These are phyloP conservation scores for Hirtodrosophila confusa DNA, from an alignment of 2,888 invertebrate species.

Conservation along the genomic window DNA sequence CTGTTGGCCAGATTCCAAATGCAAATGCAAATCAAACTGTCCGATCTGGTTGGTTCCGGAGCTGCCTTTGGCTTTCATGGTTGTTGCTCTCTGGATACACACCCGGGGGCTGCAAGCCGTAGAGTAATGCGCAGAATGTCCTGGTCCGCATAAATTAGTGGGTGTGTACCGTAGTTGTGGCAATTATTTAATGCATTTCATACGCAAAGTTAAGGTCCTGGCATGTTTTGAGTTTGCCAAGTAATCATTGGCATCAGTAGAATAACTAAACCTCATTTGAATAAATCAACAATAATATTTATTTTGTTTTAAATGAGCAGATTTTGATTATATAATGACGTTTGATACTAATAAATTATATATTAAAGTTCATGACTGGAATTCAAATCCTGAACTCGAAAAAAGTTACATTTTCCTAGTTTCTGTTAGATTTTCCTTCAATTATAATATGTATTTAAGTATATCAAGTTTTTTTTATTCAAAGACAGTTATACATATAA, in stretches of 20 bases:
- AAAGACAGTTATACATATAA: no score
- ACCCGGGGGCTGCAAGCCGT: constrained; percentile 19
- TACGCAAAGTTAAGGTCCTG: constrained; percentile 39
- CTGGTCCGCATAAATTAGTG: constrained; percentile 55
- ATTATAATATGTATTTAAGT: no score
- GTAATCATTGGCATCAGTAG: neutral
- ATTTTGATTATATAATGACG: no score
- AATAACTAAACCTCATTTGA: constrained; percentile 22
- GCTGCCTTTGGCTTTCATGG: constrained; percentile 22
- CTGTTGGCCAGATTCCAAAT: constrained; percentile 41
- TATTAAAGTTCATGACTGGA: no score
- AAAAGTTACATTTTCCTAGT: no score
- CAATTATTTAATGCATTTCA: constrained; percentile 59
- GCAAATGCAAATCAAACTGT: constrained; percentile 62
- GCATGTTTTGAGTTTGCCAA: constrained; percentile 14
- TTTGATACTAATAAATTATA: no score
- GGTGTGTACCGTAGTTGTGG: constrained; percentile 19
- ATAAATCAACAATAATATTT: constrained; percentile 15
- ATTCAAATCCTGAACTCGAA: no score
- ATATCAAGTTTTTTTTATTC: no score
- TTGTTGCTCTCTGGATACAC: constrained; percentile 10
- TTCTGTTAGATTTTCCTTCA: no score
- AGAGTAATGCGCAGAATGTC: constrained; percentile 38
- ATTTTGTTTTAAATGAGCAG: no score
- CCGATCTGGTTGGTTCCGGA: constrained; percentile 43